These are phyloP conservation scores for Nymphicus hollandicus DNA, from an alignment of 2,113 vertebrate species.

Conservation along the genomic window DNA sequence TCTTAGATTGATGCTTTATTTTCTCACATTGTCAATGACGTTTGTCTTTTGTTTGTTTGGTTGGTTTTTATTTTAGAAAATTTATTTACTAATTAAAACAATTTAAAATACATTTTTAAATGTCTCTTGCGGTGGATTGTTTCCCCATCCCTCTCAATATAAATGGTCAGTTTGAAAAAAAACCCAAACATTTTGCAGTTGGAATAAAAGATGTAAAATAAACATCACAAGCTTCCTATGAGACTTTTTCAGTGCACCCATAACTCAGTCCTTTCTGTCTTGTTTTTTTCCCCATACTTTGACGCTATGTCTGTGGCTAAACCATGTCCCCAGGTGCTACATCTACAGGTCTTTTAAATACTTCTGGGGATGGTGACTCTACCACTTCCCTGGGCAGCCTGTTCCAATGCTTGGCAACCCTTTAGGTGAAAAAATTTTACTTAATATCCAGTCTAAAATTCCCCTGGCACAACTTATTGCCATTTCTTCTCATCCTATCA, in stretches of 20 bases:
- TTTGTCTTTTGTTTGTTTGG: no score
- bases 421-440: neutral
- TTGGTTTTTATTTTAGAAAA: neutral
- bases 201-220: neutral
- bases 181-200: rapidly evolving
- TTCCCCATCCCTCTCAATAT: neutral
- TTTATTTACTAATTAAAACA: neutral
- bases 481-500: neutral
- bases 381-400: neutral
- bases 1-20: neutral
- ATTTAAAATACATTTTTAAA: neutral
- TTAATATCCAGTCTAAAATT: neutral
- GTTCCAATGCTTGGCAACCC: neutral
- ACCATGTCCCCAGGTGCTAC: rapidly evolving
- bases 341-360: neutral
- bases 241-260: neutral
- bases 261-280: neutral
- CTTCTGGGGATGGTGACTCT: neutral
- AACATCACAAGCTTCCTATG: neutral
- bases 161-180: neutral
- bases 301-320: neutral
- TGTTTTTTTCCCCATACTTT: rapidly evolving
- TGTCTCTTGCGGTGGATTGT: neutral
- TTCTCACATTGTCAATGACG: neutral
- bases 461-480: neutral